Percentiles rank a stretch among this genome's conserved stretches.
Evolutionary conservation across 2,113 vertebrate species (phyloP).

Genomic region (Phocoena sinus): DNA sequence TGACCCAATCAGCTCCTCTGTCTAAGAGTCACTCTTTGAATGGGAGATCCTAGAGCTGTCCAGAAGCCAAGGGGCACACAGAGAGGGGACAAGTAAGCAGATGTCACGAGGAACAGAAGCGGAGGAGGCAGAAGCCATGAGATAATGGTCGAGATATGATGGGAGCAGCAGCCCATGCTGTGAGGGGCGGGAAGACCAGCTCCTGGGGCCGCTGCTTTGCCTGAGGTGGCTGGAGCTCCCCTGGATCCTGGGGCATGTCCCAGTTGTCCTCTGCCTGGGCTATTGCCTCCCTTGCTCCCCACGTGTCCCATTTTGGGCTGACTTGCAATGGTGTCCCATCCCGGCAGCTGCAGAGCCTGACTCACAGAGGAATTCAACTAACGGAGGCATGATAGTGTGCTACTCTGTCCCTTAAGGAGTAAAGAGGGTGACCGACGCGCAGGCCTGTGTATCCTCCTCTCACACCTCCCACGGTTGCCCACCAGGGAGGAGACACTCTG

Average conservation of each 20-base stretch:
- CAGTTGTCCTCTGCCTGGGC: not conserved
- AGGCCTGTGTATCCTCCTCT: not conserved
- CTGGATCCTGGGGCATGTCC: not conserved
- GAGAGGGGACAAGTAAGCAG: not conserved
- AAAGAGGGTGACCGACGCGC: not conserved
- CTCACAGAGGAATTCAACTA: slow-evolving; percentile 6
- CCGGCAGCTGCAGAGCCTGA: not conserved
- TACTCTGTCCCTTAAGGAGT: not conserved
- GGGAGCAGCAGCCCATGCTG: fast-evolving
- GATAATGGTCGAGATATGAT: fast-evolving
- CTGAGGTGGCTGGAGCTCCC: not conserved
- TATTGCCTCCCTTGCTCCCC: not conserved
- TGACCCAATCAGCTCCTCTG: not conserved
- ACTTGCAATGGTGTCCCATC: not conserved
- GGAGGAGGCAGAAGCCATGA: not conserved
- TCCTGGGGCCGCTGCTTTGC: not conserved
- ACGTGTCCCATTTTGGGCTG: not conserved
- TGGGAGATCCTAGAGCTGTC: not conserved
- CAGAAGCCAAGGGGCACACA: not conserved
- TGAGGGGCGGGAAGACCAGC: not conserved
- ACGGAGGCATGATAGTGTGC: not conserved
- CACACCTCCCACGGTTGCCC: not conserved
- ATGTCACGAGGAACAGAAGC: not conserved
- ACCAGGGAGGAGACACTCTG: not conserved
- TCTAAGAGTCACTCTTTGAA: not conserved